Percentiles rank a stretch among this genome's conserved stretches.
phyloP scores from a whole-genome alignment of 2,797 vertebrate genomes.

The Amblyraja radiata region DNA sequence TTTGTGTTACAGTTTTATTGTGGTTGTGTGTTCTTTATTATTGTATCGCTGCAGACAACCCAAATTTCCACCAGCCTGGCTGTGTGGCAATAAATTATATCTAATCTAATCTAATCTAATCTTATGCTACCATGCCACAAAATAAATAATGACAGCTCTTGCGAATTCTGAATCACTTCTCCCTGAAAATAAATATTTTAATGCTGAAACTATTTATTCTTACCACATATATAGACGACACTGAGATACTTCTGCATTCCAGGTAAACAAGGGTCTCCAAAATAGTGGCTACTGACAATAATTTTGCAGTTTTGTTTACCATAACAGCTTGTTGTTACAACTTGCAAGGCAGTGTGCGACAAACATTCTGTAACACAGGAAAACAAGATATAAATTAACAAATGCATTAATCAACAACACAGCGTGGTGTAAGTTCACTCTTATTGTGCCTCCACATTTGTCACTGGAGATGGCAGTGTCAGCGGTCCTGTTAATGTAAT shows the following conservation, averaged over 20 bases:
- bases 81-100: too few relatives aligned
- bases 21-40: too few relatives aligned
- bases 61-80: too few relatives aligned
- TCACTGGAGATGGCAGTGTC: not conserved
- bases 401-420: not conserved
- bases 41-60: too few relatives aligned
- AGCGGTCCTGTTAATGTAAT: not conserved
- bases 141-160: not conserved
- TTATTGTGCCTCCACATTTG: not conserved
- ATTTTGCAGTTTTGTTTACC: conserved; percentile 79
- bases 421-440: not conserved
- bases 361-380: conserved; percentile 73
- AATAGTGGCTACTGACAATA: conserved; percentile 66
- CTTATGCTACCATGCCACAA: not conserved
- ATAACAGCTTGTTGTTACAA: conserved; percentile 75
- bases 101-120: too few relatives aligned
- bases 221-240: conserved; percentile 87
- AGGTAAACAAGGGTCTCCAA: conserved; percentile 81
- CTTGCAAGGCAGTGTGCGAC: conserved; percentile 71
- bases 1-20: too few relatives aligned
- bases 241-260: conserved; percentile 86
- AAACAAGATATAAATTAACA: not conserved
- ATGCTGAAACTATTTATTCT: conserved; percentile 44
- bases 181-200: conserved; percentile 9
- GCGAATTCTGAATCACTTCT: not conserved